Conservation (phyloP, 2,113 vertebrate genomes). For the Anguilla rostrata region DNA sequence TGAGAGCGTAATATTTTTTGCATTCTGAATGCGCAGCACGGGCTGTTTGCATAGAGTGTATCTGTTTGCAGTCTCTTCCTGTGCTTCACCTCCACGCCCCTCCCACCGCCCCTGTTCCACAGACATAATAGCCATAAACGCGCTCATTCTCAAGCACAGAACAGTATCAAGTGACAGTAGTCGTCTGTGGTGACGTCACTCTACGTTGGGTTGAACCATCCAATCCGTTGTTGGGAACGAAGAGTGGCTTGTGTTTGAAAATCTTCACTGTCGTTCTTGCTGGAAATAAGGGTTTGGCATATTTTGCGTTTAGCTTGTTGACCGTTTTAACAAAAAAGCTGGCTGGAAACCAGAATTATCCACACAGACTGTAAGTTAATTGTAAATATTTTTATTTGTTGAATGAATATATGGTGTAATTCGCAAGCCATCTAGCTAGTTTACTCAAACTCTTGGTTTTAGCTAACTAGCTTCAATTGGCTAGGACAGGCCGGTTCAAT, state of each 20-base stretch:
- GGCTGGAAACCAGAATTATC: neutral
- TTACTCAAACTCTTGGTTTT: neutral
- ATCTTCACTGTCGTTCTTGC: constrained; percentile 56
- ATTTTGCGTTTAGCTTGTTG: neutral
- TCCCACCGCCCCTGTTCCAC: too few species aligned
- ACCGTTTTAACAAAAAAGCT: neutral
- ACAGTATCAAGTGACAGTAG: neutral
- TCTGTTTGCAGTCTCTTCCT: too few species aligned
- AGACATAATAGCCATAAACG: too few species aligned
- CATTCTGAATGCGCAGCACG: too few species aligned
- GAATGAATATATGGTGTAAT: neutral
- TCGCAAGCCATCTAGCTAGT: neutral
- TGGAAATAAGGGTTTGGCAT: neutral
- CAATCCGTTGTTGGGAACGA: constrained; percentile 54
- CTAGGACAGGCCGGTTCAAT: neutral
- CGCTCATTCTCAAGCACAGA: neutral
- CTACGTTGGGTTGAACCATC: constrained; percentile 9
- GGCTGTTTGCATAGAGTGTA: too few species aligned
- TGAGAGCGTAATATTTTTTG: too few species aligned
- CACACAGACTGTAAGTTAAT: neutral
- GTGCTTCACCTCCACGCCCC: too few species aligned
- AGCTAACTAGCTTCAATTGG: neutral
- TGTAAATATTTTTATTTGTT: too few species aligned
- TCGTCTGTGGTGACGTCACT: constrained; percentile 38
- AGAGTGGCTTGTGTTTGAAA: constrained; percentile 65